phyloP scores from a whole-genome alignment of 2,113 vertebrate genomes.

The Spea multiplicata region DNA sequence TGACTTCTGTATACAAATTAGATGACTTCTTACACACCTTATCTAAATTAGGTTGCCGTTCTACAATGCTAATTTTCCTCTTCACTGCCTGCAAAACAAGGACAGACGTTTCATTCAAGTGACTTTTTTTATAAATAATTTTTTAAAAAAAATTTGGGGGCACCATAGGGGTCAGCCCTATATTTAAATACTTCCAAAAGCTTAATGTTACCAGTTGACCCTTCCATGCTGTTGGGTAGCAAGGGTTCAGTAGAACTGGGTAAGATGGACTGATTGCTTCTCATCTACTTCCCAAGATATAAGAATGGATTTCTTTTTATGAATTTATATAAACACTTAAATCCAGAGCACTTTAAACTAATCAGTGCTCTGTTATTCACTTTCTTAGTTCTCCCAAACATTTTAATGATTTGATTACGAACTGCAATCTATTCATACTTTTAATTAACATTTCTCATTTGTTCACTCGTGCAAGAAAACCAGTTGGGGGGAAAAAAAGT shows the following conservation, averaged over 20 bases:
- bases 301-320: not conserved
- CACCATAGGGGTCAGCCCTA: too few species aligned
- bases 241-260: not conserved
- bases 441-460: constrained; percentile 46
- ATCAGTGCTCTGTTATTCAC: constrained; percentile 14
- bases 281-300: not conserved
- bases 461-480: not conserved
- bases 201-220: not conserved
- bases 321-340: constrained; percentile 40
- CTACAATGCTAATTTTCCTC: constrained; percentile 58
- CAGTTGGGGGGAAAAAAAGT: not conserved
- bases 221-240: not conserved
- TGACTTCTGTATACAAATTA: constrained; percentile 58
- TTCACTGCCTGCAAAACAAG: constrained; percentile 50
- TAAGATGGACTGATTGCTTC: not conserved
- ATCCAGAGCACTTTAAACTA: constrained; percentile 18
- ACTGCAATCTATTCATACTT: constrained; percentile 37
- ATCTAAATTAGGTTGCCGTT: constrained; percentile 59
- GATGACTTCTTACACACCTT: constrained; percentile 53
- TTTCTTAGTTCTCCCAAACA: constrained; percentile 30
- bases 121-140: not conserved
- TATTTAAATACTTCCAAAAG: too few species aligned
- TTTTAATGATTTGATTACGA: constrained; percentile 39
- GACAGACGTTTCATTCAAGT: not conserved
- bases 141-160: too few species aligned